These are phyloP conservation scores for Agrochola litura DNA, from an alignment of 2,888 invertebrate genomes.

Conservation along the genomic window DNA sequence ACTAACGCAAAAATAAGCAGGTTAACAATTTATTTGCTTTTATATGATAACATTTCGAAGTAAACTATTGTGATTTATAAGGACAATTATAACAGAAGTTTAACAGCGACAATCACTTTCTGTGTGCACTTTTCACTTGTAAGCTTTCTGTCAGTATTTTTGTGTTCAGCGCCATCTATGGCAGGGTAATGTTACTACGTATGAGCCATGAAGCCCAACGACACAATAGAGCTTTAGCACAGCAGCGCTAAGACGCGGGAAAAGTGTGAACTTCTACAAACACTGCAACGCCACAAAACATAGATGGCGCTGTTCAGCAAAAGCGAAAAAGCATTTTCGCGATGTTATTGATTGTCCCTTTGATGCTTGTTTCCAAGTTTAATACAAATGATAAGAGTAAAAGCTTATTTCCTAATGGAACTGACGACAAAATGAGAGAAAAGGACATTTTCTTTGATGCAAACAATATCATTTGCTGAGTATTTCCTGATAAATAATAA, in stretches of 20 bases:
- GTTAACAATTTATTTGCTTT: neutral
- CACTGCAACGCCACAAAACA: constrained; percentile 22
- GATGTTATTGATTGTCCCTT: constrained; percentile 76
- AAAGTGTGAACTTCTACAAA: constrained; percentile 62
- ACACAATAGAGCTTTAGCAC: constrained; percentile 24
- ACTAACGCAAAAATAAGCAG: neutral
- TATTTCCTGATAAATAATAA: constrained; percentile 36
- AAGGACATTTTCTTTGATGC: constrained; percentile 39
- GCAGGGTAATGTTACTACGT: constrained; percentile 50
- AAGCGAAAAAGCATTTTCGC: constrained; percentile 66
- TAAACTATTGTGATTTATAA: neutral
- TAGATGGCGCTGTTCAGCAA: constrained; percentile 80
- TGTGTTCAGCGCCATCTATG: constrained; percentile 75
- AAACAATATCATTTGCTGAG: constrained; percentile 44
- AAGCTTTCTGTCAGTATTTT: neutral
- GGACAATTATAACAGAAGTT: neutral
- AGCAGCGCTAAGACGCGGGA: constrained; percentile 66
- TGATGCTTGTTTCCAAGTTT: constrained; percentile 67
- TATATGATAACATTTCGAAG: neutral
- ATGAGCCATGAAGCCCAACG: neutral
- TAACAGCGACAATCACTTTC: neutral
- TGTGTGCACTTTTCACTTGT: neutral
- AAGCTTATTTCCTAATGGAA: constrained; percentile 64
- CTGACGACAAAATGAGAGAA: constrained; percentile 38
- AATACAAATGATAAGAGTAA: constrained; percentile 66